These are phyloP conservation scores for Pyrocephalus nanus DNA, from an alignment of 2,797 vertebrate species.

Conservation along the genomic window DNA sequence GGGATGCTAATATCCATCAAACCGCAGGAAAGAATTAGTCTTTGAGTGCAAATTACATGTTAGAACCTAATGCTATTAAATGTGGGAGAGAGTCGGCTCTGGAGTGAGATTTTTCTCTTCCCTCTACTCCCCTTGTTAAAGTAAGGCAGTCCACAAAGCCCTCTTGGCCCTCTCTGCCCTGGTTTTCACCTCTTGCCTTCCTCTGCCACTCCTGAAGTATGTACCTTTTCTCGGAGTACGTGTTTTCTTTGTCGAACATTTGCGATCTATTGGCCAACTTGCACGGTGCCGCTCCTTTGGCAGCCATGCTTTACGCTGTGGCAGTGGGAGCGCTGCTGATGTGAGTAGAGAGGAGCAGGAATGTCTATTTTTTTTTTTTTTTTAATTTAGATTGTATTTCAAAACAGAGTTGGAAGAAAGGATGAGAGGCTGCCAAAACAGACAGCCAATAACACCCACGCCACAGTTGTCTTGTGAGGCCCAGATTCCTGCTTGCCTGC, in stretches of 20 bases:
- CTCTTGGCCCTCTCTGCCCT: neutral
- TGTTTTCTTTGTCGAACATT: neutral
- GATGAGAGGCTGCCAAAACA: slow-evolving; percentile 55
- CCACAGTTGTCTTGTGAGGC: slow-evolving; percentile 57
- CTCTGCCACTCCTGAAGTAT: neutral
- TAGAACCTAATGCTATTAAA: slow-evolving; percentile 6
- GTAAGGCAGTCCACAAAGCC: neutral
- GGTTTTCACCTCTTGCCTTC: neutral
- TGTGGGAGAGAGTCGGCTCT: neutral
- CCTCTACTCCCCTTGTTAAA: neutral
- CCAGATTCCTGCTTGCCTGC: slow-evolving; percentile 54
- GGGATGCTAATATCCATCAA: slow-evolving; percentile 12
- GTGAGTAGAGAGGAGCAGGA: neutral
- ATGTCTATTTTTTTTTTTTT: neutral
- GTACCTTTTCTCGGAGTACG: neutral
- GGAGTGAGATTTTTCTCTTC: neutral
- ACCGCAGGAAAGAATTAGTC: slow-evolving; percentile 14
- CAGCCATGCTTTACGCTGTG: neutral
- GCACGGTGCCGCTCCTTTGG: neutral
- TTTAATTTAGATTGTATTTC: slow-evolving; percentile 42
- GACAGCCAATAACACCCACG: slow-evolving; percentile 65
- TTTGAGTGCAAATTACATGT: slow-evolving; percentile 24
- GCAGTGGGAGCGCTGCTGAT: neutral
- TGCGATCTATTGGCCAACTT: neutral
- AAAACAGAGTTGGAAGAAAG: slow-evolving; percentile 65